Base-by-base conservation (phyloP, 2,113 vertebrate species). In the Microtus pennsylvanicus region DNA sequence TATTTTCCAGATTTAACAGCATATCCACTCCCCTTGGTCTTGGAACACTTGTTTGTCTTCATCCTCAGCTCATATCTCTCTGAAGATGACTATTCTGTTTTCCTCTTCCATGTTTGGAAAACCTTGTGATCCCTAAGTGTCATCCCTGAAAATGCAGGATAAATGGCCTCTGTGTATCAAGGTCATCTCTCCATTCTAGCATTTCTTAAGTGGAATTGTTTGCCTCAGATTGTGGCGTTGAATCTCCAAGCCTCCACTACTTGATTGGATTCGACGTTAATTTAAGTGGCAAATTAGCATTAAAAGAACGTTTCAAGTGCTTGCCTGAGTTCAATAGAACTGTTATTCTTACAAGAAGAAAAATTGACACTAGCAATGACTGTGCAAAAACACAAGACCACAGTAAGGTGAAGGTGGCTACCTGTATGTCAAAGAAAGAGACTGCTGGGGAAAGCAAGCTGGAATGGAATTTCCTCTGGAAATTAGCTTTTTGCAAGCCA, bases 81-180 rank as follows among this genome's bases (percentile, higher is more conserved):
- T n/a, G 21, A 74, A 1, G 4, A 17, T 35, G 55, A 72, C 12
- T 19, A 28, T 3, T 83, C 30, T 65, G 4, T 28, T 65, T 45
- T 14, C 24, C 3, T 81, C 35, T 63, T 55, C 45, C 28, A 65
- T 4, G 67, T 45, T 82, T n/a, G 55, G 35, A 42, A 38, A 82
- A 4, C 11, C 22, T 38, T 28, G 3, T 28, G n/a, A 42, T 88
- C 4, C 3, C 7, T 28, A 16, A 47, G 7, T 1, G 2, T 2
- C 21, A 30, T 83, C 1, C 3, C 10, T 74, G 7, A 65, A 52
- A 88, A 50, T 47, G 4, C 33, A 30, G 0, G 19, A 42, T 24
- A 82, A 70, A n/a, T 12, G 21, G 30, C 13, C n/a, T 77, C 16
- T 24, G 5, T 42, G 14, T 74, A 87, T 65, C 70, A 74, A 42